Conservation (phyloP, 2,113 vertebrate species). For the Elanus axillaris region DNA sequence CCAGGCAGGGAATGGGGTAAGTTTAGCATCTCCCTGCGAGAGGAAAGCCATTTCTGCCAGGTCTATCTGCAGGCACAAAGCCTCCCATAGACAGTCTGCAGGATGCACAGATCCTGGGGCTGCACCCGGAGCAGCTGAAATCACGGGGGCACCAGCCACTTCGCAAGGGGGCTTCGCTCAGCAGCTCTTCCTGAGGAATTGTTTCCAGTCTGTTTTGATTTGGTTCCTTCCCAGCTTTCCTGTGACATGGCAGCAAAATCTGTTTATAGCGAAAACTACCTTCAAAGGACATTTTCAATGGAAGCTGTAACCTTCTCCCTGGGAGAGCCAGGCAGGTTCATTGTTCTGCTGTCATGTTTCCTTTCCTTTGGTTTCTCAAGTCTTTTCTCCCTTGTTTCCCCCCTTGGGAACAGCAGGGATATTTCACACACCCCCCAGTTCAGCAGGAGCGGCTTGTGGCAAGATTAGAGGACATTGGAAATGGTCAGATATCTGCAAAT, state of each 20-base stretch:
- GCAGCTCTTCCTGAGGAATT: constrained; percentile 62
- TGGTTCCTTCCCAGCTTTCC: constrained; percentile 66
- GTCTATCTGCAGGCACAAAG: not conserved
- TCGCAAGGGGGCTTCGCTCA: constrained; percentile 2
- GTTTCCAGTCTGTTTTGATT: constrained; percentile 57
- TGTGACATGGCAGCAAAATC: constrained; percentile 61
- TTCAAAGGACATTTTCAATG: constrained; percentile 61
- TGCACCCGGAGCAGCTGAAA: not conserved
- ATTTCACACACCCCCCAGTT: constrained; percentile 16
- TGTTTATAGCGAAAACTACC: constrained; percentile 59
- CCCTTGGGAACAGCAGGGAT: constrained; percentile 45
- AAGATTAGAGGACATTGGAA: constrained; percentile 1
- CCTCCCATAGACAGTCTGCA: not conserved
- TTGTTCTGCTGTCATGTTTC: constrained; percentile 64
- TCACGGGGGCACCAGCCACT: not conserved
- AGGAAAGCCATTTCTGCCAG: not conserved
- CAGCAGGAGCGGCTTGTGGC: not conserved
- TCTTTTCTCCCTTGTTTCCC: constrained; percentile 60
- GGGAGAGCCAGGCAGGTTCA: constrained; percentile 55
- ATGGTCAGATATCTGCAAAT: not conserved
- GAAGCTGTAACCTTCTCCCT: constrained; percentile 51
- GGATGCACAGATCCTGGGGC: not conserved
- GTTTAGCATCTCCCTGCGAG: not conserved
- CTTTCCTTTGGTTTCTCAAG: constrained; percentile 65
- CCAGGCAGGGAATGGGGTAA: not conserved